A percentile compares a stretch with the other conserved stretches of the same genome.
These are phyloP conservation scores for Oplegnathus fasciatus DNA, from an alignment of 2,113 vertebrate species.

Conservation along the genomic window DNA sequence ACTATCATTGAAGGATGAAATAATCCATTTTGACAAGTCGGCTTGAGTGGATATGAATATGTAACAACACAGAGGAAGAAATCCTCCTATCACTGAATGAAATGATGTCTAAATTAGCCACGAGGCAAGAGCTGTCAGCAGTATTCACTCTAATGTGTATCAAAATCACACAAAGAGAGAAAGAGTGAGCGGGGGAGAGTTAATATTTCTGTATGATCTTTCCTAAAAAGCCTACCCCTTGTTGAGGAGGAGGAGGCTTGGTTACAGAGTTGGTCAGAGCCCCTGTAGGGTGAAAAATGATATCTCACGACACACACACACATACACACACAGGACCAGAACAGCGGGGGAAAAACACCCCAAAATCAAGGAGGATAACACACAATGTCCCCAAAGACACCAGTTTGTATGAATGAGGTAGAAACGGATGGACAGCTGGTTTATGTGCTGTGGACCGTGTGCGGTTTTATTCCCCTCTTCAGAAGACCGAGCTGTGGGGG, in stretches of 20 bases:
- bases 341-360: conserved; percentile 13
- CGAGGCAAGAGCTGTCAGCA: conserved; percentile 45
- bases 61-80: conserved; percentile 13
- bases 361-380: conserved; percentile 29
- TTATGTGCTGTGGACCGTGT: conserved; percentile 23
- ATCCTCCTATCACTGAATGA: conserved; percentile 19
- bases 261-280: conserved; percentile 41
- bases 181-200: neutral
- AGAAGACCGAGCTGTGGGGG: conserved; percentile 42
- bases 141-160: conserved; percentile 4
- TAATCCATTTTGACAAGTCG: conserved; percentile 4
- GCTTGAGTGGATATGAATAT: conserved; percentile 31
- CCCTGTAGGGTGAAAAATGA: conserved; percentile 66
- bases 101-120: conserved; percentile 55
- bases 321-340: conserved; percentile 8
- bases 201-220: conserved; percentile 55
- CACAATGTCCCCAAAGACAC: conserved; percentile 37
- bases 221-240: conserved; percentile 26
- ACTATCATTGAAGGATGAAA: neutral
- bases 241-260: conserved; percentile 17
- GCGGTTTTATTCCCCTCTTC: conserved; percentile 35
- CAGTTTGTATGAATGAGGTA: conserved; percentile 34
- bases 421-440: conserved; percentile 65
- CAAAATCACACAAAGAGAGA: conserved; percentile 44
- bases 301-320: conserved; percentile 34